A percentile compares a stretch with the other conserved stretches of the same genome.
Evolutionary conservation across 2,888 invertebrate species (phyloP).

Genomic region (Drosophila prolongata): DNA sequence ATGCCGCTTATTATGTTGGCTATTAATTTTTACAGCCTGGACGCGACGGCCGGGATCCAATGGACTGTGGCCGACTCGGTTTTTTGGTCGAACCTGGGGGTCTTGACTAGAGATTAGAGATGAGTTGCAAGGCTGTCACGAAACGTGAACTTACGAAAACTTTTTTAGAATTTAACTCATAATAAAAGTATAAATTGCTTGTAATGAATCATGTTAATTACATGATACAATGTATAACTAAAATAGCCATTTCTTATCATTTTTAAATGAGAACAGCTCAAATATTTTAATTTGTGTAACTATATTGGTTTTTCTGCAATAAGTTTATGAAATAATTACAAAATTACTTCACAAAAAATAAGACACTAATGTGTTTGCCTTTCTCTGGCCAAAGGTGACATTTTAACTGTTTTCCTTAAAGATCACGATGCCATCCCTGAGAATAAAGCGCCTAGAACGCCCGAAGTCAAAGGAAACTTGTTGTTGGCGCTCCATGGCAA

Average conservation of each 20-base stretch:
- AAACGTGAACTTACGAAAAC: not conserved
- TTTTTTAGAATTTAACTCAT: too few species aligned
- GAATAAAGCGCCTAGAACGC: conserved; percentile 9
- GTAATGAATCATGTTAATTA: too few species aligned
- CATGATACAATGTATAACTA: too few species aligned
- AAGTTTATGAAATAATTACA: too few species aligned
- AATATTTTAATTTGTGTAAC: too few species aligned
- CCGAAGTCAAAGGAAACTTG: conserved; percentile 38
- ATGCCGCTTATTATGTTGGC: conserved; percentile 81
- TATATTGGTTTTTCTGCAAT: too few species aligned
- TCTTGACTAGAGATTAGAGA: conserved; percentile 18
- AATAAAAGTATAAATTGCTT: not conserved
- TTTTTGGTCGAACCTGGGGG: conserved; percentile 22
- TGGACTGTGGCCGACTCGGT: conserved; percentile 27
- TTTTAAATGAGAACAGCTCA: too few species aligned
- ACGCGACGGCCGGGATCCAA: conserved; percentile 47
- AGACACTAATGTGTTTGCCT: too few species aligned
- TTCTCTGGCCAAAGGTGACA: too few species aligned
- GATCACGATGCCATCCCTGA: conserved; percentile 29
- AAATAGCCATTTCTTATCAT: too few species aligned
- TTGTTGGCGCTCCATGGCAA: conserved; percentile 63
- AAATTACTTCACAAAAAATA: too few species aligned
- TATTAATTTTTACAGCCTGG: conserved; percentile 81
- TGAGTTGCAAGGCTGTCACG: conserved; percentile 2
- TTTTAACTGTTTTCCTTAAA: not conserved